A percentile compares a stretch with the other conserved stretches of the same genome.
Conservation (phyloP, 2,888 invertebrate species). For the Silvanus unidentatus region DNA sequence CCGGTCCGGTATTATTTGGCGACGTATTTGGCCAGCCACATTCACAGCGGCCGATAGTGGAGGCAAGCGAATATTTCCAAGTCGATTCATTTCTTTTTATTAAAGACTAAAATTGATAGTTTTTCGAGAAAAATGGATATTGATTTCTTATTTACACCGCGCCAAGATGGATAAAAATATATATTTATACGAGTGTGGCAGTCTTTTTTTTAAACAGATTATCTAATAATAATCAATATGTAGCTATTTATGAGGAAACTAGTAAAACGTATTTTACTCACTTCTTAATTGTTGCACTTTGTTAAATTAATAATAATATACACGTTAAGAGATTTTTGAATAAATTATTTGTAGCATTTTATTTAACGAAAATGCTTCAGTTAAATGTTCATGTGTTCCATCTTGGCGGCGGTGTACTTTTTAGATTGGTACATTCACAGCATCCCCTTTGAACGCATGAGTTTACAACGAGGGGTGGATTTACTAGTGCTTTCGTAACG, state of each 20-base stretch:
- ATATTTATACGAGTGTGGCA: neutral
- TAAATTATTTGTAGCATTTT: constrained; percentile 13
- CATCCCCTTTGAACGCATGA: constrained; percentile 22
- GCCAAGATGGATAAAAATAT: constrained; percentile 34
- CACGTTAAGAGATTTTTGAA: neutral
- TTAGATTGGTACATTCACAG: constrained; percentile 38
- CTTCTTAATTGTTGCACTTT: neutral
- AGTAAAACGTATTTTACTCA: constrained; percentile 9
- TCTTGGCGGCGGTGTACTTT: constrained; percentile 39
- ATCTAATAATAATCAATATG: constrained; percentile 11
- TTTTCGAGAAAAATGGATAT: neutral
- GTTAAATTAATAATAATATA: no score
- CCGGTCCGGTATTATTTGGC: constrained; percentile 70
- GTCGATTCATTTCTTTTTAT: constrained; percentile 52
- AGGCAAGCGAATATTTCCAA: constrained; percentile 62
- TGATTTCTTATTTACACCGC: constrained; percentile 15
- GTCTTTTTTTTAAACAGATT: constrained; percentile 10
- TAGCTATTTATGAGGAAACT: no score
- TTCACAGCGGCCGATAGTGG: constrained; percentile 71
- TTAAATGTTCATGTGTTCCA: constrained; percentile 37
- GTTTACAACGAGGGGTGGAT: neutral
- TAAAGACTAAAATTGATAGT: constrained; percentile 6
- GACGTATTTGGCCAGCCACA: constrained; percentile 76
- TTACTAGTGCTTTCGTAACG: neutral
- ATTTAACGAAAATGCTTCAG: constrained; percentile 24